A percentile compares a stretch with the other conserved stretches of the same genome.
Evolutionary conservation across 2,797 vertebrate species (phyloP).

Genomic region (Brachyrhaphis roseni): DNA sequence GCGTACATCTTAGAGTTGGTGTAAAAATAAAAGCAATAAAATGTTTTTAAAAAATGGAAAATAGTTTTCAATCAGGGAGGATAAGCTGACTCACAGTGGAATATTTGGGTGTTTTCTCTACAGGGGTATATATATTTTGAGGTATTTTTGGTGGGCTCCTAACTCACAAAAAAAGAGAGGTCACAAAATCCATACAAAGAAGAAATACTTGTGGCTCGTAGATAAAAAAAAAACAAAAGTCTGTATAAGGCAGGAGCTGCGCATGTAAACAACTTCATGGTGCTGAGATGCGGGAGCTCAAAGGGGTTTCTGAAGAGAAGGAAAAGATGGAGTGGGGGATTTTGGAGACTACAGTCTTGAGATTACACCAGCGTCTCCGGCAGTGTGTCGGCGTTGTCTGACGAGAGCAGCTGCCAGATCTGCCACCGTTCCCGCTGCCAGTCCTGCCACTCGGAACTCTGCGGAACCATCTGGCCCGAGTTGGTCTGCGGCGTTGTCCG

Average conservation of each 20-base stretch:
- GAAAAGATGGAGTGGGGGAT: conserved; percentile 22
- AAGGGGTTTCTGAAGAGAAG: background rate
- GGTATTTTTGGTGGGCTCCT: conserved; percentile 70
- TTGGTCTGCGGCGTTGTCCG: conserved; percentile 33
- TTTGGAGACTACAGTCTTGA: background rate
- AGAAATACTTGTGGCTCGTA: conserved; percentile 63
- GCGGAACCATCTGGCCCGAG: conserved; percentile 46
- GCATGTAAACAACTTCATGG: conserved; percentile 69
- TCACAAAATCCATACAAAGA: conserved; percentile 39
- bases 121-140: conserved; percentile 49
- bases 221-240: conserved; percentile 30
- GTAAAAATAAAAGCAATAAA: conserved; percentile 11
- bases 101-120: conserved; percentile 23
- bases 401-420: conserved; percentile 93
- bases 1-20: conserved; percentile 39
- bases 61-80: conserved; percentile 33
- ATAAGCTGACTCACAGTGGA: conserved; percentile 16
- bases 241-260: conserved; percentile 71
- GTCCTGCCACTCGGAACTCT: conserved; percentile 86
- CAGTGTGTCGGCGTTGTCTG: conserved; percentile 90
- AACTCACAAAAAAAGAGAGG: conserved; percentile 31
- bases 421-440: conserved; percentile 95
- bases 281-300: conserved; percentile 37
- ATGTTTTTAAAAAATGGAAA: conserved; percentile 26
- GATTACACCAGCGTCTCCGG: conserved; percentile 94